phyloP scores from a whole-genome alignment of 2,888 invertebrate genomes.

The Leistus spinibarbis region DNA sequence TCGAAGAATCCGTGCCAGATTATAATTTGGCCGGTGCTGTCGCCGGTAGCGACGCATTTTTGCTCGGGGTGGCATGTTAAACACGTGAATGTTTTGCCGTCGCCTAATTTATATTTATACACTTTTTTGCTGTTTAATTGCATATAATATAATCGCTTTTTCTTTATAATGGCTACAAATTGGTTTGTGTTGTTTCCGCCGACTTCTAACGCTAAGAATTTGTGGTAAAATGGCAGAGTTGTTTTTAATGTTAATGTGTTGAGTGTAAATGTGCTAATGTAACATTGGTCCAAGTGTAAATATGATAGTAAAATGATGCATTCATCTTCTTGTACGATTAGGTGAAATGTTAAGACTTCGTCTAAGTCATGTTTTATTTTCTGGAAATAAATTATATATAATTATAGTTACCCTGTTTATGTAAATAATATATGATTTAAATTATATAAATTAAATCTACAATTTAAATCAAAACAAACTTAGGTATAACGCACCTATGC shows the following conservation, averaged over 20 bases:
- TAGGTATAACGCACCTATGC: too few relatives aligned
- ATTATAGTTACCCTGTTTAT: background rate
- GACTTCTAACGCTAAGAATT: conserved; percentile 42
- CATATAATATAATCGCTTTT: background rate
- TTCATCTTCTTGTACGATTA: background rate
- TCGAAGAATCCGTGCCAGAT: conserved; percentile 64
- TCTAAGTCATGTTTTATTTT: conserved; percentile 18
- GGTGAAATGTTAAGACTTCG: conserved; percentile 7
- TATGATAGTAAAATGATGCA: background rate
- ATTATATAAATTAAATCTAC: too few relatives aligned
- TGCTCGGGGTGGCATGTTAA: conserved; percentile 71
- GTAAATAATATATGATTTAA: background rate
- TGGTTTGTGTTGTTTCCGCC: conserved; percentile 49
- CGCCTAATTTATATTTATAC: background rate
- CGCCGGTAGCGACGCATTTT: conserved; percentile 70
- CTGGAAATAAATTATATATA: conserved; percentile 19
- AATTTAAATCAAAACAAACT: too few relatives aligned
- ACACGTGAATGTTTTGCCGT: conserved; percentile 61
- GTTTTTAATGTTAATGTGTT: conserved; percentile 21
- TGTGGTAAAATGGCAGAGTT: conserved; percentile 50
- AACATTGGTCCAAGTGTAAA: conserved; percentile 14
- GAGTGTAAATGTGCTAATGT: background rate
- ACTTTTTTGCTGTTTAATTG: background rate
- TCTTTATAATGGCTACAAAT: conserved; percentile 45
- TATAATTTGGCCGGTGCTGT: conserved; percentile 67